Evolutionary conservation across 2,797 vertebrate species (phyloP).

Genomic region (Enteromius thamalakanensis): DNA sequence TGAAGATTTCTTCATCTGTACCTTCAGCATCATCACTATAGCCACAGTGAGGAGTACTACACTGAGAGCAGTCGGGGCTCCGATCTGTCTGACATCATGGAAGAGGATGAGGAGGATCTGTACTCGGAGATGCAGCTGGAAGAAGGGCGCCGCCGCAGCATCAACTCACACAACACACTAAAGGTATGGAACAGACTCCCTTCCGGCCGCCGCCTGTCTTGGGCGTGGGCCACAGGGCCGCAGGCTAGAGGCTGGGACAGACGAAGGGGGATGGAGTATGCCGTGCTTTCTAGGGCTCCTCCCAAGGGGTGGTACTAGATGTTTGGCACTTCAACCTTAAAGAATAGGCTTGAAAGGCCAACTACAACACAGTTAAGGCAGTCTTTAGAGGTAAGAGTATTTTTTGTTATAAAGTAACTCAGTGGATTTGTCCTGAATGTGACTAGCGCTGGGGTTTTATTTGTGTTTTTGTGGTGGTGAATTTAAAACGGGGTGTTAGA

Average conservation of each 20-base stretch:
- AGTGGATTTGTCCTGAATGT: slow-evolving; percentile 10
- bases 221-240: slow-evolving; percentile 31
- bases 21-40: slow-evolving; percentile 81
- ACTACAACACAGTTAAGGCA: neutral
- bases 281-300: slow-evolving; percentile 31
- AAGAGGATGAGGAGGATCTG: slow-evolving; percentile 98
- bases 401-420: slow-evolving; percentile 23
- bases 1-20: neutral
- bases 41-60: slow-evolving; percentile 93
- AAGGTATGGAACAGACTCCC: slow-evolving; percentile 82
- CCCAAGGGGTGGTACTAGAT: slow-evolving; percentile 34
- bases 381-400: neutral
- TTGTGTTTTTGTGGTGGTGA: slow-evolving; percentile 4
- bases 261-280: slow-evolving; percentile 43
- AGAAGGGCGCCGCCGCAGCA: slow-evolving; percentile 88
- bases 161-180: slow-evolving; percentile 89
- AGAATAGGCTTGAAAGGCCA: slow-evolving; percentile 11
- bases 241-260: slow-evolving; percentile 49
- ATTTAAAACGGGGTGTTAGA: neutral
- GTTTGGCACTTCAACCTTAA: neutral
- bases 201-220: slow-evolving; percentile 40
- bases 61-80: slow-evolving; percentile 97
- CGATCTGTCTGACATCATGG: slow-evolving; percentile 97
- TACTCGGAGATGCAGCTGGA: slow-evolving; percentile 98
- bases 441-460: neutral